These are phyloP conservation scores for Siderastrea radians DNA, from an alignment of 92 coral and sea anemone genomes.

Conservation along the genomic window DNA sequence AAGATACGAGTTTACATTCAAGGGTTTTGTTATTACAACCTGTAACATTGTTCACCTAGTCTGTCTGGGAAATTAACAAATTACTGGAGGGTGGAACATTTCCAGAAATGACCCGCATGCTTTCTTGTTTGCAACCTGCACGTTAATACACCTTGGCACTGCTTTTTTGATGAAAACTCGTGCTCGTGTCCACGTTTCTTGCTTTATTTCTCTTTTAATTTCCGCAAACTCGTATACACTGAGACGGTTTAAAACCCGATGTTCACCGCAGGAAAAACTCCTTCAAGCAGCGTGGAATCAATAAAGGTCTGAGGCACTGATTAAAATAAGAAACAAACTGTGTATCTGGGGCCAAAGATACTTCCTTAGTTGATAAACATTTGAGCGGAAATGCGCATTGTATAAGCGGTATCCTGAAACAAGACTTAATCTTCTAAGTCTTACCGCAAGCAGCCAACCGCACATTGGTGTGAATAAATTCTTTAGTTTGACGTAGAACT, in stretches of 20 bases:
- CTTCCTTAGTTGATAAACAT: conserved; percentile 8
- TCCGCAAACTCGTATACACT: conserved; percentile 4
- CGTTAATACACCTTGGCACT: background rate
- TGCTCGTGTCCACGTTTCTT: background rate
- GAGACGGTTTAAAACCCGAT: background rate
- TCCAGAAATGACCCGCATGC: background rate
- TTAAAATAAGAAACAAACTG: conserved; percentile 23
- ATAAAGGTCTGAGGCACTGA: background rate
- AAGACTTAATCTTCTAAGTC: conserved; percentile 22
- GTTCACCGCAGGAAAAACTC: conserved; percentile 12
- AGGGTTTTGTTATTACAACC: background rate
- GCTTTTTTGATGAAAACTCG: background rate
- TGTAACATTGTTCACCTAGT: background rate
- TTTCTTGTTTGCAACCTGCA: background rate
- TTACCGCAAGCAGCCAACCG: conserved; percentile 15
- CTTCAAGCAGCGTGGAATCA: conserved; percentile 14
- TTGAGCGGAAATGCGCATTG: conserved; percentile 22
- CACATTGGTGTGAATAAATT: background rate
- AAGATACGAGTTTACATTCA: background rate
- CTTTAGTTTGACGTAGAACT: too few relatives aligned
- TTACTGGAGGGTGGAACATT: background rate
- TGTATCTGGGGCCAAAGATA: background rate
- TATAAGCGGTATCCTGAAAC: conserved; percentile 17
- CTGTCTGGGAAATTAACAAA: background rate
- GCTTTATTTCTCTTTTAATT: conserved; percentile 3